Base-by-base conservation (phyloP, 2,113 vertebrate species). In the Phycodurus eques region DNA sequence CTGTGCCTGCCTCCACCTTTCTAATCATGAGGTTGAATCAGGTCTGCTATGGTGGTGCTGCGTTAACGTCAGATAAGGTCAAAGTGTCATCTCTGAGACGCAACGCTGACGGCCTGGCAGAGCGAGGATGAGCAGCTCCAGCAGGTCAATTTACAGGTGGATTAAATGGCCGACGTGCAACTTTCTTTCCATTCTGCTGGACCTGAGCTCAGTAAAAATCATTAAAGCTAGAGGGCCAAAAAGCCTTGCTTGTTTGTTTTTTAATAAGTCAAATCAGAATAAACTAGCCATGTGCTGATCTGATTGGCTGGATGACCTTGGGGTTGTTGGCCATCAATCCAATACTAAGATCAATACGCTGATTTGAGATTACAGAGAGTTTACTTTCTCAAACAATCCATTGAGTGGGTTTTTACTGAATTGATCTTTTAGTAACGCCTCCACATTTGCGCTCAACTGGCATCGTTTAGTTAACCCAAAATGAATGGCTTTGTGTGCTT, bases 51-150 rank as follows among this genome's bases (percentile, higher is more conserved):
- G 44, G 43, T 5, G 70, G 67, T 14, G 75, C 75, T 68, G 71
- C 78, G 73, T 69, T 54, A 83, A 87, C 84, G 75, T 88, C 84
- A 77, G 81, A 70, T 84, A 81, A 85, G 84, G 84, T 85, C 80
- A 65, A 7, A 31, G 69, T 71, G 63, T 80, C 70, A 64, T 31
- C 22, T 46, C 51, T 59, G 64, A 72, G 62, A 69, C 68, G 33
- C 46, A 77, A 46, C 13, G 62, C 64, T 2, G 63, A 57, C 70
- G 15, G 64, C 13, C 19, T 60, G 51, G 67, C 27, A n/a, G 51
- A 66, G 7, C 59, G 75, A 84, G 82, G 85, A 89, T 35, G 71
- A 75, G 74, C 79, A 77, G 46, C 31, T 51, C 47, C 49, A 61
- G 59, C 53, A 13, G 54, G 67, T 80, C n/a, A 20, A 67, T 66